Evolutionary conservation across 2,113 vertebrate genomes (phyloP).

Genomic region (human): GRCh38 chr9:116611501-116612000

Average conservation of each 20-base stretch:
- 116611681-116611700: not conserved
- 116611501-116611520: not conserved
- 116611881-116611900: not conserved
- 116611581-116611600: not conserved
- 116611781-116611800: not conserved
- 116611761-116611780: not conserved
- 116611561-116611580: not conserved
- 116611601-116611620: not conserved
- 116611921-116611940: not conserved
- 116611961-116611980: no score
- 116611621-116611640: not conserved
- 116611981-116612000: not conserved
- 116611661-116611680: not conserved
- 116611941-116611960: not conserved
- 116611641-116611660: not conserved
- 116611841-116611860: not conserved
- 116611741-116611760: not conserved
- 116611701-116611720: not conserved
- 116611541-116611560: not conserved
- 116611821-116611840: not conserved
- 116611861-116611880: not conserved
- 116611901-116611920: not conserved
- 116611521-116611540: not conserved
- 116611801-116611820: not conserved
- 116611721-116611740: not conserved